A percentile compares a stretch with the other conserved stretches of the same genome.
Evolutionary conservation across 2,113 vertebrate genomes (phyloP).

Genomic region (Acrocephalus arundinaceus): DNA sequence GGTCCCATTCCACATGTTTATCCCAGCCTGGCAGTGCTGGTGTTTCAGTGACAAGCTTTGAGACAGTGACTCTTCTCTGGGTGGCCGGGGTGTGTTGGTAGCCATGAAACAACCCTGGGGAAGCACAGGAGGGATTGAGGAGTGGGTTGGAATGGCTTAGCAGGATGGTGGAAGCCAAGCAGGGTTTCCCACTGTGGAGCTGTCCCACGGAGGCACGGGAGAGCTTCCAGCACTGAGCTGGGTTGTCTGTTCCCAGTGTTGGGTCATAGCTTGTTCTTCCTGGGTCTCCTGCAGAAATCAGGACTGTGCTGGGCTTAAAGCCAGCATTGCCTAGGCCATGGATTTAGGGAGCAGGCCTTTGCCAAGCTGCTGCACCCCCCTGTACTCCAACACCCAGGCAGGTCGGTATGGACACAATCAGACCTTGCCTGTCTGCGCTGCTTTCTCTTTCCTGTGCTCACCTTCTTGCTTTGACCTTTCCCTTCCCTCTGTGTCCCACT

Average conservation of each 20-base stretch:
- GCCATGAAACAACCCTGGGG: background rate
- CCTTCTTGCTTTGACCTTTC: slow-evolving; percentile 35
- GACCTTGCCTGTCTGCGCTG: slow-evolving; percentile 36
- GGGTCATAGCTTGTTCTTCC: background rate
- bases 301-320: background rate
- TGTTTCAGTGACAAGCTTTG: background rate
- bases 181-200: background rate
- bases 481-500: background rate
- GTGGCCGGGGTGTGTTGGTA: fast-evolving
- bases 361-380: background rate
- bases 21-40: background rate
- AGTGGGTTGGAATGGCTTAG: background rate
- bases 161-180: background rate
- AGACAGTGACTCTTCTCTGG: background rate
- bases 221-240: fast-evolving
- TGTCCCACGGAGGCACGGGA: fast-evolving
- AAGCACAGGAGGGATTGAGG: background rate
- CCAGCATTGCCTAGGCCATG: background rate
- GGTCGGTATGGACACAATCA: background rate
- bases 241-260: background rate
- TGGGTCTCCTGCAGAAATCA: background rate
- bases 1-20: background rate
- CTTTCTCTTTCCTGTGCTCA: slow-evolving; percentile 43
- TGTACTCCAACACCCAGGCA: background rate
- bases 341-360: background rate